phyloP scores from a whole-genome alignment of 2,797 vertebrate genomes.

The Agapornis canus region DNA sequence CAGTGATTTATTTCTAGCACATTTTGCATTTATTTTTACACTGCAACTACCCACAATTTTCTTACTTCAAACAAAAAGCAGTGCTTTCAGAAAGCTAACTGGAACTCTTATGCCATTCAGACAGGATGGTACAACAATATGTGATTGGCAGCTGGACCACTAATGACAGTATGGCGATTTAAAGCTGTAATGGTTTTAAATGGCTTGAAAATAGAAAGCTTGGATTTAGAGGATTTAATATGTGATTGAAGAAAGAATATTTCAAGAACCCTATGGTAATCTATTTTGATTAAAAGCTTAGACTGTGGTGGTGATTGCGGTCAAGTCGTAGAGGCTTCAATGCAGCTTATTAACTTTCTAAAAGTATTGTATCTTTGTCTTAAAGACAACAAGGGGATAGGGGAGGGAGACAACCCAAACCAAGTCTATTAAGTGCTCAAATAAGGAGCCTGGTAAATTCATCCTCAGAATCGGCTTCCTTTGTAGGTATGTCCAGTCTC shows the following conservation, averaged over 20 bases:
- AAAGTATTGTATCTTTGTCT: background rate
- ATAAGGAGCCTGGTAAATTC: background rate
- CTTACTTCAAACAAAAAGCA: background rate
- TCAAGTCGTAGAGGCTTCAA: background rate
- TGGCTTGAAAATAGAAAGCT: background rate
- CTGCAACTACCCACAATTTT: background rate
- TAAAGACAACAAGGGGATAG: background rate
- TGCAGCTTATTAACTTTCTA: background rate
- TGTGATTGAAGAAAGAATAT: background rate
- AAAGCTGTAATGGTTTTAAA: constrained; percentile 15
- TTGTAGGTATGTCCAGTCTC: background rate
- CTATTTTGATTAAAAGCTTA: constrained; percentile 8
- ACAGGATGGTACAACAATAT: background rate
- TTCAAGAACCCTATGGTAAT: background rate
- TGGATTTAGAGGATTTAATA: constrained; percentile 1
- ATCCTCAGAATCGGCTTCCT: background rate
- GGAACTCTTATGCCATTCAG: background rate
- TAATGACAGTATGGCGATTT: constrained; percentile 37
- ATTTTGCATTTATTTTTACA: constrained; percentile 10
- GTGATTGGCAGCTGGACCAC: constrained; percentile 31
- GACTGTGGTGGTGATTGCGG: background rate
- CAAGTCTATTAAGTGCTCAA: background rate
- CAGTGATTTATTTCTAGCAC: constrained; percentile 1
- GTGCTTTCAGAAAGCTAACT: background rate
- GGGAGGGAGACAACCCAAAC: background rate